phyloP scores from a whole-genome alignment of 92 coral and sea anemone species.

The Micromussa lordhowensis region DNA sequence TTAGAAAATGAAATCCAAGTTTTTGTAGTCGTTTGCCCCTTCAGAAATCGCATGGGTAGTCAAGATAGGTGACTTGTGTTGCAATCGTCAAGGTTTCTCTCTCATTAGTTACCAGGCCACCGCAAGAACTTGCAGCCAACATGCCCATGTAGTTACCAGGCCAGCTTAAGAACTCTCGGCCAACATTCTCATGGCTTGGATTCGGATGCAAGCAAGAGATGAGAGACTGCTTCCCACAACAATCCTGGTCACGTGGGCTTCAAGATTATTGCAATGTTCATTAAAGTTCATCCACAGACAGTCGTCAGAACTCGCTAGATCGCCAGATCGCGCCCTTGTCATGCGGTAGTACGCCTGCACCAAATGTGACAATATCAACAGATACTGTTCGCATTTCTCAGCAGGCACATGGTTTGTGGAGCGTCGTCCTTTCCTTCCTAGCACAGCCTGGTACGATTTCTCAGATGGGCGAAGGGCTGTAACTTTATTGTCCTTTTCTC shows the following conservation, averaged over 20 bases:
- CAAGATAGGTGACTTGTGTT: neutral
- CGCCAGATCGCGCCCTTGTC: conserved; percentile 12
- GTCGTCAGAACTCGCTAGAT: conserved; percentile 35
- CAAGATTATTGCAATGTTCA: conserved; percentile 62
- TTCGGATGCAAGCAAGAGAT: conserved; percentile 20
- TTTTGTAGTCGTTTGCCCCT: neutral
- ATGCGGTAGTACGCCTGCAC: conserved; percentile 50
- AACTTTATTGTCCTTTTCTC: conserved; percentile 2
- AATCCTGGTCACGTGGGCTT: conserved; percentile 53
- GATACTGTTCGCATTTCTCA: conserved; percentile 66
- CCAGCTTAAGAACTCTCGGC: neutral
- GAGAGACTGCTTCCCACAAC: conserved; percentile 34
- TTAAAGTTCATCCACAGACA: conserved; percentile 30
- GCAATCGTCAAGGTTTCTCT: neutral
- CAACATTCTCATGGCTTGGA: conserved; percentile 53
- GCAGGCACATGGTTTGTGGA: conserved; percentile 40
- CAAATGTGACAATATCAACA: conserved; percentile 72
- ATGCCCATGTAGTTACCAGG: neutral
- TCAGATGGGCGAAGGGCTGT: conserved; percentile 34
- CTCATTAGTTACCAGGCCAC: neutral
- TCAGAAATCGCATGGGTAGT: neutral
- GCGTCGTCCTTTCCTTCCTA: conserved; percentile 49
- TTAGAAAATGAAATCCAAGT: neutral
- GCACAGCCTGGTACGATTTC: conserved; percentile 28
- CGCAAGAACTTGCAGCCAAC: too few relatives aligned